Evolutionary conservation across 2,113 vertebrate genomes (phyloP), one percentile per base, ranked within the genome.

Genomic region (Narcine bancroftii): DNA sequence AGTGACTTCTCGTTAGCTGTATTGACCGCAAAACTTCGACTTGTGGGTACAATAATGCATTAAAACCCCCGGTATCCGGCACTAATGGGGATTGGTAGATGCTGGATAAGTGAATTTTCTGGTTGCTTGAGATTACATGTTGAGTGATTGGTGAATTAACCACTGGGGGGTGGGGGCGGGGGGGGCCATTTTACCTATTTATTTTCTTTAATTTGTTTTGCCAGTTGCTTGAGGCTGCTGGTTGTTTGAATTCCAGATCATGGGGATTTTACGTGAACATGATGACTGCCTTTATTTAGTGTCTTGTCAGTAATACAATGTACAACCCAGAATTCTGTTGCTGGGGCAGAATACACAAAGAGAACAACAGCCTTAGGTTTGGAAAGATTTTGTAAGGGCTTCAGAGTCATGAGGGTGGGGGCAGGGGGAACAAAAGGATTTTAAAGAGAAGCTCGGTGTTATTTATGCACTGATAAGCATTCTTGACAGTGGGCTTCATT

Each of bases 1-100:
- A 96, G 97, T 91, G 33, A 11, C 63, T 91, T 15, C 6, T 56
- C 36, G 45, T 71, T 3, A 45, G 4, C 47, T 69, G 56, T 69
- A 33, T 45, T 47, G 65, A 19, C 15, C 60, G 19, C 29, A 87
- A 36, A 36, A 36, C 19, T 33, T 36, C 33, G 13, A n/a, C n/a
- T 9, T 60, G 6, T 6, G 4, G 50, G n/a, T 36, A 19, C 33
- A n/a, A 2, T n/a, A 87, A 36, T 36, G 15, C n/a, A 36, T 36
- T n/a, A n/a, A n/a, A n/a, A n/a, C n/a, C n/a, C n/a, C n/a, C n/a
- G n/a, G n/a, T n/a, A n/a, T n/a, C n/a, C n/a, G n/a, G n/a, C n/a
- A n/a, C n/a, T n/a, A n/a, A n/a, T n/a, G n/a, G n/a, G n/a, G n/a
- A n/a, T n/a, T n/a, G n/a, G n/a, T n/a, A n/a, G n/a, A n/a, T n/a